A percentile compares a stretch with the other conserved stretches of the same genome.
phyloP scores from a whole-genome alignment of 2,797 vertebrate genomes.

The Hoplostethus mediterraneus region DNA sequence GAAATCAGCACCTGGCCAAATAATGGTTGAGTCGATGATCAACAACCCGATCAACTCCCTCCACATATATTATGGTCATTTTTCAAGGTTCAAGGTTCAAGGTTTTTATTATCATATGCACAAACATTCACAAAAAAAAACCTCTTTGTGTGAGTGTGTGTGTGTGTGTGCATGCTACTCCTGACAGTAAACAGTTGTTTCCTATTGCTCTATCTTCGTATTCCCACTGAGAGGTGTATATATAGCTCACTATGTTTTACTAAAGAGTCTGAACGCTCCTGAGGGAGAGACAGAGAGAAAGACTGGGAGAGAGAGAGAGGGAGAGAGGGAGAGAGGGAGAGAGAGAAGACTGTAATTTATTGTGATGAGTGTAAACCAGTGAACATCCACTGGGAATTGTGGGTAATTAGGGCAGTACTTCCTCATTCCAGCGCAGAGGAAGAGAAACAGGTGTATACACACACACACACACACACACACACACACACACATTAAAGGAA shows the following conservation, averaged over 20 bases:
- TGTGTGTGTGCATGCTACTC: slow-evolving; percentile 3
- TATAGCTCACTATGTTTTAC: not conserved
- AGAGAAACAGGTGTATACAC: slow-evolving; percentile 40
- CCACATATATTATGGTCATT: no score
- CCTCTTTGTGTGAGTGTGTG: no score
- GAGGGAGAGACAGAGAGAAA: slow-evolving; percentile 4
- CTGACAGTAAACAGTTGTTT: slow-evolving; percentile 16
- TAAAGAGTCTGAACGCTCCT: slow-evolving; percentile 14
- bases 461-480: not conserved
- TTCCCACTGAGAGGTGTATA: slow-evolving; percentile 12
- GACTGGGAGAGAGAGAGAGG: not conserved
- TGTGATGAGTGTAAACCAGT: slow-evolving; percentile 56
- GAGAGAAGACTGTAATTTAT: slow-evolving; percentile 43
- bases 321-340: not conserved
- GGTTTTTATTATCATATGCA: no score
- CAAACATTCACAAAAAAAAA: no score
- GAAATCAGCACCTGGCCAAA: no score
- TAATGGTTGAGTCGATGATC: no score
- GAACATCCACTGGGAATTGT: slow-evolving; percentile 37
- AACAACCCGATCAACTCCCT: no score
- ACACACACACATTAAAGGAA: not conserved
- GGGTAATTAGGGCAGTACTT: slow-evolving; percentile 53
- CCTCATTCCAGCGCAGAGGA: slow-evolving; percentile 14
- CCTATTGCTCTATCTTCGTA: not conserved
- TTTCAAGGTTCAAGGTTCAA: no score